Evolutionary conservation across 2,113 vertebrate genomes (phyloP), one percentile per base, ranked within the genome.

Genomic region (Melanerpes formicivorus): DNA sequence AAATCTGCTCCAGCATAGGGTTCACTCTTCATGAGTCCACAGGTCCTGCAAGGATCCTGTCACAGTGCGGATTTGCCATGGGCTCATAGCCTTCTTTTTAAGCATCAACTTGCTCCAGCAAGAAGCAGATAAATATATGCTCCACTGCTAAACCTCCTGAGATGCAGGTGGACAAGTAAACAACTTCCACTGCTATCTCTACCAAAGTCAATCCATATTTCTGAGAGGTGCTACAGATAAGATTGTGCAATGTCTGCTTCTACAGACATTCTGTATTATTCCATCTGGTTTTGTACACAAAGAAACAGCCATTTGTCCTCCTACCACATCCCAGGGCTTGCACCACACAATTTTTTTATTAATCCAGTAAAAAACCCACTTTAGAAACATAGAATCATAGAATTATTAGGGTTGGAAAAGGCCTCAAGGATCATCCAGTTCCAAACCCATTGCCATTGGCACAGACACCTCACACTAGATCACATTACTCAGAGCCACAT

Each of bases 11-110:
- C 42, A 67, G 19, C 5, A 7, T 67, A 44, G 29, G 19, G 29
- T 46, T 8, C 42, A 18, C 9, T 46, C 65, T 46, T 29, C 44
- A 11, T 21, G 9, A 48, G 46, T 48, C 46, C 46, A 48, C 18
- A 69, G 30, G 14, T 17, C 65, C 66, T 48, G 9, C 44, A 30
- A 69, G 44, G 44, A 69, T 14, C 44, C 66, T 48, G 29, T 3
- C 8, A 48, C 46, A n/a, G 4, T 4, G 0, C 1, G 2, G 30
- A 30, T 5, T 48, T 17, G 14, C 30, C 21, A 18, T 2, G 10
- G 14, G 13, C 14, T 69, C 30, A 32, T 30, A 69, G 65, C 14
- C 65, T 48, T 30, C 21, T n/a, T 67, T 4, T 67, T 4, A 2
- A 44, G 44, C 30, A 48, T 17, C 21, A 19, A 15, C 29, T 19